Evolutionary conservation across 2,888 invertebrate genomes (phyloP).

Genomic region (Halocaridina rubra): DNA sequence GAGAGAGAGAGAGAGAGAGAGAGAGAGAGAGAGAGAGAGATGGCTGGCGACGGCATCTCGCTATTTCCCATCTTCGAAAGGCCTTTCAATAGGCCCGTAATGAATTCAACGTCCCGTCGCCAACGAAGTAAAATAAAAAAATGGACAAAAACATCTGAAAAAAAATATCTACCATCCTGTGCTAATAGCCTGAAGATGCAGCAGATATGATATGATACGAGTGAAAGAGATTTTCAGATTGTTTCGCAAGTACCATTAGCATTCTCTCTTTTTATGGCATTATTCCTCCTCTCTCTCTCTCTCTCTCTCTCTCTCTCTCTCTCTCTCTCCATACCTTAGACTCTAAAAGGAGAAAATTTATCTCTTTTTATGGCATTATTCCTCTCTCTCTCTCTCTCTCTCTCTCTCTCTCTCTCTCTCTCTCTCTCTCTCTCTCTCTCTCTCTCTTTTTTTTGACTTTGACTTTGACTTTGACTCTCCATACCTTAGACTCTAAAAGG

Average conservation of each 20-base stretch:
- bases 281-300: not conserved
- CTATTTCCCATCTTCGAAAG: no score
- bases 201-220: not conserved
- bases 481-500: slow-evolving; percentile 1
- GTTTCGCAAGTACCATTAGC: not conserved
- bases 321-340: not conserved
- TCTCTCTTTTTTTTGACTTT: not conserved
- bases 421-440: not conserved
- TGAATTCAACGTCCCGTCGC: not conserved
- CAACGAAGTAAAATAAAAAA: not conserved
- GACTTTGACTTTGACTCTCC: not conserved
- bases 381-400: not conserved
- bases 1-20: not conserved
- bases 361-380: not conserved
- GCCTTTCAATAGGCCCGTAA: no score
- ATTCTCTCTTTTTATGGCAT: no score
- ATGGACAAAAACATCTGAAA: not conserved
- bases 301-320: not conserved
- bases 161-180: not conserved
- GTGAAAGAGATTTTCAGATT: not conserved
- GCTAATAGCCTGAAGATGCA: not conserved
- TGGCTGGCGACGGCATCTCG: not conserved
- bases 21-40: not conserved
- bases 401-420: not conserved
- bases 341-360: slow-evolving; percentile 27